These are phyloP conservation scores for Eutolmus rufibarbis DNA, from an alignment of 2,888 invertebrate species.

Conservation along the genomic window DNA sequence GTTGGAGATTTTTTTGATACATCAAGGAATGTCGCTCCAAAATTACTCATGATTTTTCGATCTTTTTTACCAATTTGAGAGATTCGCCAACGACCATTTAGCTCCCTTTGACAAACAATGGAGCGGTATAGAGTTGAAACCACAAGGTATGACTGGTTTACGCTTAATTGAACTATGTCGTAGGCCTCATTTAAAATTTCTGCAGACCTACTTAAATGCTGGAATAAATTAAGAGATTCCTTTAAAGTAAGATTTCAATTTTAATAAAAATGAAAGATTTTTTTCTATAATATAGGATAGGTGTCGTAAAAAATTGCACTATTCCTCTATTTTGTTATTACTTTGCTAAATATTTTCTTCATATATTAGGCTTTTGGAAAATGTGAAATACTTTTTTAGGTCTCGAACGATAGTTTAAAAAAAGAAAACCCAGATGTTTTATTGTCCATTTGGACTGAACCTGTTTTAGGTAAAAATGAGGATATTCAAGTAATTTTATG, in stretches of 20 bases:
- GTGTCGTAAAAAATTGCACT: no score
- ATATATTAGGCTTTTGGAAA: no score
- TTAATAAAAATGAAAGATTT: neutral
- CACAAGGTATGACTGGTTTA: conserved; percentile 74
- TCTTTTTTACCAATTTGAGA: conserved; percentile 87
- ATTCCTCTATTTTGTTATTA: no score
- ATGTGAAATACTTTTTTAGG: no score
- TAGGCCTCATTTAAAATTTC: conserved; percentile 85
- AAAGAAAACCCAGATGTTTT: no score
- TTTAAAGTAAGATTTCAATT: neutral
- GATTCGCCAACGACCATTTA: conserved; percentile 70
- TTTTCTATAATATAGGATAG: no score
- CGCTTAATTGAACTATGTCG: conserved; percentile 85
- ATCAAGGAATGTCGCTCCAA: conserved; percentile 69
- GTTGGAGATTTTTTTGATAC: conserved; percentile 9
- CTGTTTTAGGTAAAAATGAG: no score
- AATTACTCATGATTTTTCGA: conserved; percentile 75
- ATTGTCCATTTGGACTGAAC: no score
- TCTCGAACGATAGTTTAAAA: no score
- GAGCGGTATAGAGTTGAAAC: conserved; percentile 85
- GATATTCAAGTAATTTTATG: no score
- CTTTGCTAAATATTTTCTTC: no score
- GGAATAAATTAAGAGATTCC: conserved; percentile 43
- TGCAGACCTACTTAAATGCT: conserved; percentile 84
- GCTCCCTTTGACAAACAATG: conserved; percentile 75